Conservation (phyloP, 2,888 invertebrate genomes). For the Macrophya alboannulata region DNA sequence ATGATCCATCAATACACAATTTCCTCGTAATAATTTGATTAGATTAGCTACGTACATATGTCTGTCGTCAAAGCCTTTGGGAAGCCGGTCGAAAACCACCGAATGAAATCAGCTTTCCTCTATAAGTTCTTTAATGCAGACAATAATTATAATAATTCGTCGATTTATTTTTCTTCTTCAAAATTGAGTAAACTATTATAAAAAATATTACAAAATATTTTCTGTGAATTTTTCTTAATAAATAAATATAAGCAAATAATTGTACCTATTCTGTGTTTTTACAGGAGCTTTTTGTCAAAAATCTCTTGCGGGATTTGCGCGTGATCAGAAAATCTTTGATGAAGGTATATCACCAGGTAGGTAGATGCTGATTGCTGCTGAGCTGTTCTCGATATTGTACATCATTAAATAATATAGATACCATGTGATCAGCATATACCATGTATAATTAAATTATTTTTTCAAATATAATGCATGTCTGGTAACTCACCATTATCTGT, state of each 20-base stretch:
- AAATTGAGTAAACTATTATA: not conserved
- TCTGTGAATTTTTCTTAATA: not conserved
- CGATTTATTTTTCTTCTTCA: not conserved
- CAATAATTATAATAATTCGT: too few relatives aligned
- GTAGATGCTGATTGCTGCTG: not conserved
- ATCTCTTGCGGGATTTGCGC: constrained; percentile 18
- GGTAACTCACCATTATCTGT: not conserved
- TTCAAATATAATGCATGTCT: not conserved
- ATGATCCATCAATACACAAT: not conserved
- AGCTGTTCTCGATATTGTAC: not conserved
- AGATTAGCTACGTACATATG: not conserved
- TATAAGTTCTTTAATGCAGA: not conserved
- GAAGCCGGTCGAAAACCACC: not conserved
- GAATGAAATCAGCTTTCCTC: not conserved
- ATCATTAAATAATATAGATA: too few relatives aligned
- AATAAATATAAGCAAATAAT: not conserved
- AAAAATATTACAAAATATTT: not conserved
- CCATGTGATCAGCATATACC: not conserved
- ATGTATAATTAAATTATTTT: constrained; percentile 6
- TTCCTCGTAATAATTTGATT: not conserved
- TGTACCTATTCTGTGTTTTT: not conserved
- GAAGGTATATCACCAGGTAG: not conserved
- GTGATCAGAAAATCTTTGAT: not conserved
- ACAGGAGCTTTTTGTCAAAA: constrained; percentile 39
- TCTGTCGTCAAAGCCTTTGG: not conserved